phyloP scores from a whole-genome alignment of 2,113 vertebrate genomes.

The Lepus europaeus region DNA sequence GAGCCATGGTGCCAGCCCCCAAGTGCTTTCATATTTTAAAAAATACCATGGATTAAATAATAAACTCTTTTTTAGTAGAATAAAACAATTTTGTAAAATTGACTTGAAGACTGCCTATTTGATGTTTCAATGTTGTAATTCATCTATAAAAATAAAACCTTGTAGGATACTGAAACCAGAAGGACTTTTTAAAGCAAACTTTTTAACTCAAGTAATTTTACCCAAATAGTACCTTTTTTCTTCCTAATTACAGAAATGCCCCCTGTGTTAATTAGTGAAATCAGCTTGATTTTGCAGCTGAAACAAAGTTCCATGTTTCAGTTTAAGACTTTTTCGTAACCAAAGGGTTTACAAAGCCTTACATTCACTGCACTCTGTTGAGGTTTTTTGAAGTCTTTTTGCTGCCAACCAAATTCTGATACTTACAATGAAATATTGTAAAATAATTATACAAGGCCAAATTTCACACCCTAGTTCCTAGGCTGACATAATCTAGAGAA shows the following conservation, averaged over 20 bases:
- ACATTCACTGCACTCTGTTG: background rate
- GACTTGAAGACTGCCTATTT: background rate
- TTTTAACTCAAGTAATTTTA: background rate
- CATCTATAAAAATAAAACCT: background rate
- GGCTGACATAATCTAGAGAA: background rate
- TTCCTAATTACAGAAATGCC: background rate
- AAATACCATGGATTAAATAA: background rate
- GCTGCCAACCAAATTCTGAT: background rate
- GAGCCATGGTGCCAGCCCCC: too few species aligned
- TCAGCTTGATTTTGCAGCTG: background rate
- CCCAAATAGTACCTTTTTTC: background rate
- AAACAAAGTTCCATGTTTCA: background rate
- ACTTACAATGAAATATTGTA: background rate
- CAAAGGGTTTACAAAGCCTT: background rate
- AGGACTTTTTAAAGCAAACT: background rate
- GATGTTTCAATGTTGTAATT: background rate
- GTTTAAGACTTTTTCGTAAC: background rate
- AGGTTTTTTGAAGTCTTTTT: background rate
- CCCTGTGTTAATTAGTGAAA: background rate
- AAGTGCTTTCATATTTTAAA: background rate
- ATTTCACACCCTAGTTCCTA: background rate
- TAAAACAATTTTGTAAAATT: background rate
- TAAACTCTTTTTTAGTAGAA: background rate
- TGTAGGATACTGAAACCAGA: background rate
- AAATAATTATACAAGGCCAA: background rate